phyloP scores from a whole-genome alignment of 2,888 invertebrate genomes.

The Nemotelus nigrinus region DNA sequence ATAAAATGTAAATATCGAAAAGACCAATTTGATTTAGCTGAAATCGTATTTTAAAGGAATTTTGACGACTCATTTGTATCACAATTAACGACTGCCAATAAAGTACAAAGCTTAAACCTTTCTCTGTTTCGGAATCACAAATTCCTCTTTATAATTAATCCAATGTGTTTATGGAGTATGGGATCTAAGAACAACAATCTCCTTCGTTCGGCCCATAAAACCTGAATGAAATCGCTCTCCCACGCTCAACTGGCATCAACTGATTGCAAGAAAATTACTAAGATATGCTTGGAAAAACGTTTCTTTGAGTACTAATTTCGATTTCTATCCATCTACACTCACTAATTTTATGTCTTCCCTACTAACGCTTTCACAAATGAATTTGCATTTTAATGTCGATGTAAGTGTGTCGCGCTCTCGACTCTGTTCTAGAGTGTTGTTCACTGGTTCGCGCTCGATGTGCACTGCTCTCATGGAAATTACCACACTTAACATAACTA shows the following conservation, averaged over 20 bases:
- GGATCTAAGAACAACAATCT: too few relatives aligned
- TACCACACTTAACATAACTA: neutral
- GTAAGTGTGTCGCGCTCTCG: constrained; percentile 17
- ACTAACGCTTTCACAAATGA: constrained; percentile 24
- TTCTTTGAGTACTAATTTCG: constrained; percentile 30
- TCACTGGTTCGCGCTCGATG: too few relatives aligned
- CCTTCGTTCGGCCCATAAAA: too few relatives aligned
- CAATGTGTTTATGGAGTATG: too few relatives aligned
- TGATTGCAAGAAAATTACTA: too few relatives aligned
- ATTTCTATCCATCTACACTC: constrained; percentile 30
- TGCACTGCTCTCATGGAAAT: neutral
- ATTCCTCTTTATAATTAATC: too few relatives aligned
- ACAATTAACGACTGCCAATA: constrained; percentile 32
- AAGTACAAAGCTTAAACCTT: constrained; percentile 26
- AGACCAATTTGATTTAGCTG: neutral
- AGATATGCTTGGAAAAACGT: too few relatives aligned
- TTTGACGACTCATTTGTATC: constrained; percentile 33
- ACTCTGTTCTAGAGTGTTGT: too few relatives aligned
- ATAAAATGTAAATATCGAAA: neutral
- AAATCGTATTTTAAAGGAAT: neutral
- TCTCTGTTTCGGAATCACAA: neutral
- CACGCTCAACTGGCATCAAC: too few relatives aligned
- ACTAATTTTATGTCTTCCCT: constrained; percentile 28
- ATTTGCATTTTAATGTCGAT: constrained; percentile 36
- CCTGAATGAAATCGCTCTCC: too few relatives aligned